phyloP scores from a whole-genome alignment of 2,888 invertebrate genomes.

The Ennomos fuscantarius region DNA sequence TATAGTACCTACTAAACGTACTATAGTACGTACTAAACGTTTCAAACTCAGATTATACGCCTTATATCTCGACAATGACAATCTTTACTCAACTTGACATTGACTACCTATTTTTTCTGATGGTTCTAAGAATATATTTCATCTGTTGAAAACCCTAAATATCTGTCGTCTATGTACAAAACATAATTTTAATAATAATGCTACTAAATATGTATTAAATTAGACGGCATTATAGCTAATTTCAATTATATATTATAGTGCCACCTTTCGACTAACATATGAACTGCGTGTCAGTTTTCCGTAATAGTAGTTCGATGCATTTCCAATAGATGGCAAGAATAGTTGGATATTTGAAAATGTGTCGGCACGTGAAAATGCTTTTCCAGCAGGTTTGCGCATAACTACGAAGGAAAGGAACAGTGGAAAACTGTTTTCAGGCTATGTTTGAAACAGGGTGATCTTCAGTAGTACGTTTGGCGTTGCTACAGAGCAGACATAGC shows the following conservation, averaged over 20 bases:
- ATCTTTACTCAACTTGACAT: slow-evolving; percentile 44
- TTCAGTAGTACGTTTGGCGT: slow-evolving; percentile 71
- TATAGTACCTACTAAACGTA: too few species aligned
- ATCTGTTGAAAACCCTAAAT: too few species aligned
- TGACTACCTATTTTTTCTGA: too few species aligned
- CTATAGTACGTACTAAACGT: too few species aligned
- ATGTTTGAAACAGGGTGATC: slow-evolving; percentile 55
- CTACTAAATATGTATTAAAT: too few species aligned
- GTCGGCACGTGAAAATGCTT: slow-evolving; percentile 63
- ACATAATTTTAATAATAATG: too few species aligned
- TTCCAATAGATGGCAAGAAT: slow-evolving; percentile 43
- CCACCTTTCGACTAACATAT: slow-evolving; percentile 3
- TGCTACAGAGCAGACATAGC: slow-evolving; percentile 53
- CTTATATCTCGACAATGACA: too few species aligned
- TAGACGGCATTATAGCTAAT: background rate
- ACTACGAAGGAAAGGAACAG: slow-evolving; percentile 64
- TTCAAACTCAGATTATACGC: too few species aligned
- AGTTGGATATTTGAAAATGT: slow-evolving; percentile 4
- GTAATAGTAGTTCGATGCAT: background rate
- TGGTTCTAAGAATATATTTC: too few species aligned
- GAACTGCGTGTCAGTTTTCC: background rate
- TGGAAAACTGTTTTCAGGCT: slow-evolving; percentile 63
- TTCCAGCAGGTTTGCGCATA: slow-evolving; percentile 74
- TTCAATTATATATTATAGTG: slow-evolving; percentile 20
- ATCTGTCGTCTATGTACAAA: too few species aligned